Evolutionary conservation across 2,888 invertebrate species (phyloP).

Genomic region (Andrena flavipes): DNA sequence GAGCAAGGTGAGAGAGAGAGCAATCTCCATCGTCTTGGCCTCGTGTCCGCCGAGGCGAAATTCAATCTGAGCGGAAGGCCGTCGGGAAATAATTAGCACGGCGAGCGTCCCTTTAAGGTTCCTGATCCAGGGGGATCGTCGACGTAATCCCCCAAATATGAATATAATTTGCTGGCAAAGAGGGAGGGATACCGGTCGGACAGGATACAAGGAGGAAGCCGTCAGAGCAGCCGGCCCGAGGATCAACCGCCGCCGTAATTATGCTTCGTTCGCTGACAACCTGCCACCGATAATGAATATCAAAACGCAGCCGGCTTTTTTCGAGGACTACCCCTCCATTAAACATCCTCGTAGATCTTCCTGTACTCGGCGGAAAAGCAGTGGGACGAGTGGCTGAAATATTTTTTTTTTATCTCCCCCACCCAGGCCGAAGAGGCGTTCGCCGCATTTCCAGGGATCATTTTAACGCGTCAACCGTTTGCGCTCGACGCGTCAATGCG

Average conservation of each 20-base stretch:
- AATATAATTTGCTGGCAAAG: constrained; percentile 82
- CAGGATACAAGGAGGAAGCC: constrained; percentile 60
- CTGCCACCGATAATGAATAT: constrained; percentile 71
- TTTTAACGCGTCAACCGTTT: constrained; percentile 37
- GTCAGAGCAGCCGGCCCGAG: constrained; percentile 52
- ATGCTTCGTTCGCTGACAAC: constrained; percentile 68
- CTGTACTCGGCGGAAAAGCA: constrained; percentile 1
- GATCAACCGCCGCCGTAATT: constrained; percentile 71
- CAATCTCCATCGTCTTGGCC: constrained; percentile 70
- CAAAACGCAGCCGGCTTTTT: constrained; percentile 41
- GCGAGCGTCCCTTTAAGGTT: constrained; percentile 79
- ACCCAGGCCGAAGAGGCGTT: neutral
- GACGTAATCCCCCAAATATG: constrained; percentile 82
- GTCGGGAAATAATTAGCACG: constrained; percentile 82
- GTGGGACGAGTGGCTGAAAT: constrained; percentile 3
- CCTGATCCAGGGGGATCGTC: constrained; percentile 81
- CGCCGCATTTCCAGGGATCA: constrained; percentile 14
- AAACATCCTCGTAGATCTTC: constrained; percentile 18
- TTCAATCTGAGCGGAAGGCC: constrained; percentile 79
- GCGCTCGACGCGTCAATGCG: constrained; percentile 39
- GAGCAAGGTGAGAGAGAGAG: constrained; percentile 53
- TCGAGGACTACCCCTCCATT: neutral
- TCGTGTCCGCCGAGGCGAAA: constrained; percentile 67
- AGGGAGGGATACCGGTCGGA: constrained; percentile 50
- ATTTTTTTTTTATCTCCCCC: constrained; percentile 6